phyloP scores from a whole-genome alignment of 2,797 vertebrate species.

The Poeciliopsis turneri region DNA sequence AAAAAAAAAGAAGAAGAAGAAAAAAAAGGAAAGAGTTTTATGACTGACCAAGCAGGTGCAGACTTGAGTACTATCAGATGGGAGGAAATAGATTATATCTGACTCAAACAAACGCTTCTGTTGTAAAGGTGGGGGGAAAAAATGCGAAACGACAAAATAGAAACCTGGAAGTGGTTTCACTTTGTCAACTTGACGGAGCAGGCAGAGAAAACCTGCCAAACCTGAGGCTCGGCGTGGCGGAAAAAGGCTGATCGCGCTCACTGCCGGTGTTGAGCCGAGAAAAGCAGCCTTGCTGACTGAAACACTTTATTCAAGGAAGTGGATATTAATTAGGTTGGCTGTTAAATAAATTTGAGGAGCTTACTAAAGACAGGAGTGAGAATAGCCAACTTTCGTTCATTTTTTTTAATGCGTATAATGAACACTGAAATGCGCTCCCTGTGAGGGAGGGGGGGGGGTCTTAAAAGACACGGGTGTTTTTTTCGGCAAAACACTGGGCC shows the following conservation, averaged over 20 bases:
- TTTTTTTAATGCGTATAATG: background rate
- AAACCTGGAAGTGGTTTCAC: background rate
- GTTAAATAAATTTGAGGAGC: background rate
- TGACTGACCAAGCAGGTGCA: background rate
- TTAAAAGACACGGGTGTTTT: background rate
- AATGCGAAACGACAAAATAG: background rate
- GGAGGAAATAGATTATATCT: background rate
- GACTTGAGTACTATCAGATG: background rate
- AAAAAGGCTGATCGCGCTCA: conserved; percentile 60
- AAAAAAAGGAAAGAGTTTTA: background rate
- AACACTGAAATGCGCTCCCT: background rate
- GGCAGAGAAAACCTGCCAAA: conserved; percentile 38
- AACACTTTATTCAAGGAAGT: background rate
- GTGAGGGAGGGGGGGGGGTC: background rate
- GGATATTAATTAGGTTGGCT: background rate
- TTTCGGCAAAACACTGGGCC: conserved; percentile 7
- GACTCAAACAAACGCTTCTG: background rate
- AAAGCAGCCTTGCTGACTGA: background rate
- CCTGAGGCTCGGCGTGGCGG: conserved; percentile 44
- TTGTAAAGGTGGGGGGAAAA: background rate
- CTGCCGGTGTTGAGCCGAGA: conserved; percentile 50
- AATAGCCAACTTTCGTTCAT: background rate
- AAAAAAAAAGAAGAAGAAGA: background rate
- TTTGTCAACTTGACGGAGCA: background rate
- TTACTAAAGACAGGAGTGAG: background rate